Evolutionary conservation across 2,797 vertebrate genomes (phyloP), one percentile per base, ranked within the genome.

Genomic region (Chaenodraco wilsoni): DNA sequence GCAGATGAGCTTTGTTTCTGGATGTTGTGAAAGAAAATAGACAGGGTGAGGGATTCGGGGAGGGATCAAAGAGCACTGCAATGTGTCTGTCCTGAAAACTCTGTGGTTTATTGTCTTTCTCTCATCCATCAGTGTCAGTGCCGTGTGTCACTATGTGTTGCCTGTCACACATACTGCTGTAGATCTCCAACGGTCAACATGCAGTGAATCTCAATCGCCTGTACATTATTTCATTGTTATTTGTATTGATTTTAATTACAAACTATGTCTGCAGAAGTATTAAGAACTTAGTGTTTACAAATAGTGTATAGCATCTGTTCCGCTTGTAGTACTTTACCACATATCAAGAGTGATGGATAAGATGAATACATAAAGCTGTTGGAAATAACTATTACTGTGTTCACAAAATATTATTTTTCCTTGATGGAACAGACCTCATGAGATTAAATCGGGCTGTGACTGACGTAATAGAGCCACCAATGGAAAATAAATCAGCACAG

Each of bases 61-160:
- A 27, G 46, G 46, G 69, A 64, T 64, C 62, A 49, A 54, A 76
- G 37, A 48, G 61, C 2, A 2, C 9, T 62, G 31, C 62, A 43
- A 58, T 40, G 19, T 65, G 59, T 78, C 73, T 56, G 41, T 72
- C 17, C 67, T 50, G 60, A 54, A 54, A 74, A 73, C 48, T 43
- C 19, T 14, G 46, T 4, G 45, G 72, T 65, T 77, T 66, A 31
- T 66, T 59, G 13, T 31, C 51, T 74, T 58, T 57, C 62, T 64
- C 17, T 41, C 62, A 74, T 78, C 74, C 65, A 65, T 84, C 79
- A 63, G 10, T 43, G 69, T 76, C 69, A 76, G 14, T 3, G 0
- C 67, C 43, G 60, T 45, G 61, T 81, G 72, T 72, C 76, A 45
- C 60, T 68, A 1, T 55, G 58, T 75, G 68, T 74, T 14, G 3